Conservation (phyloP, 2,888 invertebrate genomes). For the Callimorpha dominula region DNA sequence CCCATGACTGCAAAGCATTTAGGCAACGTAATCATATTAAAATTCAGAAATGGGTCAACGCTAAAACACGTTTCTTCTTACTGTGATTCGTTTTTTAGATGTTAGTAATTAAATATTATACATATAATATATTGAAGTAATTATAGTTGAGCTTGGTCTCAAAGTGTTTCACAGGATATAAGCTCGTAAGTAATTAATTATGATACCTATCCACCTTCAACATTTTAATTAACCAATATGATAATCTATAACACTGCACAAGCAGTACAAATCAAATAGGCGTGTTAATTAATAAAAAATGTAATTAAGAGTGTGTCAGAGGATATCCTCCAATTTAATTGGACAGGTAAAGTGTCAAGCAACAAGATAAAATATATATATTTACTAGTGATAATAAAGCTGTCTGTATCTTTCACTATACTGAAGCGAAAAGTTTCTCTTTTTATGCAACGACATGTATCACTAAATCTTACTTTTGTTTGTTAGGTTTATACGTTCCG, state of each 20-base stretch:
- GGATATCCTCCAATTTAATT: not conserved
- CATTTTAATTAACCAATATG: slow-evolving; percentile 8
- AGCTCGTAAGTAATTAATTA: slow-evolving; percentile 10
- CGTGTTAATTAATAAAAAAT: not conserved
- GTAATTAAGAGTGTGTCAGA: not conserved
- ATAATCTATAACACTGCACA: not conserved
- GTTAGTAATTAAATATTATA: not conserved
- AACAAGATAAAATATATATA: not conserved
- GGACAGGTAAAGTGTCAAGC: not conserved
- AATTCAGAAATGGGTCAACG: not conserved
- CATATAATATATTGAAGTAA: not conserved
- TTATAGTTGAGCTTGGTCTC: not conserved
- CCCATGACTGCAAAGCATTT: not conserved
- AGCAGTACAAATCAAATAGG: slow-evolving; percentile 3
- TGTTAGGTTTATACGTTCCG: no score
- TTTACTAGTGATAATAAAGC: no score
- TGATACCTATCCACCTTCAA: slow-evolving; percentile 7
- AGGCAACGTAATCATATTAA: not conserved
- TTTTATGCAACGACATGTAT: no score
- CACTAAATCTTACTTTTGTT: no score
- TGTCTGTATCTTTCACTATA: no score
- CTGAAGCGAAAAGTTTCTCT: no score
- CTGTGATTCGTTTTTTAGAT: not conserved
- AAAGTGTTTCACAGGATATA: slow-evolving; percentile 10
- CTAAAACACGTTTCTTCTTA: not conserved